Evolutionary conservation across 1,140 invertebrate species (phyloP), one percentile per base, ranked within the genome.

Genomic region (Anastrepha ludens): DNA sequence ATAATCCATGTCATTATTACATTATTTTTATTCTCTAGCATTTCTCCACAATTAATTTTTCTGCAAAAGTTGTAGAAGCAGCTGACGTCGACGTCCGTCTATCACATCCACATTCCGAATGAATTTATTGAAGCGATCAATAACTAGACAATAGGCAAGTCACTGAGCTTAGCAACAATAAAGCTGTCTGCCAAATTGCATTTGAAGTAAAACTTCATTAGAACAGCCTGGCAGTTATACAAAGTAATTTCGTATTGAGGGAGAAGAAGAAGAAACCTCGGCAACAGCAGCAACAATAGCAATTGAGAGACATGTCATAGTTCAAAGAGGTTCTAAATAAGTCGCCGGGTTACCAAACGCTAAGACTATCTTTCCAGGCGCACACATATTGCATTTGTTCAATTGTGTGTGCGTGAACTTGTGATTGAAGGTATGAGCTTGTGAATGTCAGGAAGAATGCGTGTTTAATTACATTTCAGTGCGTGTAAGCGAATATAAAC

Each of bases 381-480:
- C 3, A 8, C 11, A 55, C 11, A 11, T 55, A 55, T 55, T 29
- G 11, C 50, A 55, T 55, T 55, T 55, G 50, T 55, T 29, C 29
- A 29, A 29, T 67, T 50, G 41, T 47, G 44, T 74, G 41, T 44
- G 44, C 7, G n/a, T 20, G 47, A 50, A 20, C n/a, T 50, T n/a
- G 74, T 81, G 47, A 81, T 81, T 81, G 74, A 81, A 81, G 74
- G 47, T 47, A 47, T 15, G 13, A 62, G 50, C 15, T 17, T n/a
- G 15, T 62, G n/a, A 3, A 17, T 55, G 74, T 41, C 47, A 81
- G 67, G 47, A 81, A 81, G 74, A 81, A 81, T 81, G 74, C 20
- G 47, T 55, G 74, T 81, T 81, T 81, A 81, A 81, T 81, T 81
- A 81, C 74, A 81, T 81, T 81, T 81, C 74, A 81, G 39, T 13